Evolutionary conservation across 2,888 invertebrate genomes (phyloP), one percentile per base, ranked within the genome.

Genomic region (Eristalis tenax): DNA sequence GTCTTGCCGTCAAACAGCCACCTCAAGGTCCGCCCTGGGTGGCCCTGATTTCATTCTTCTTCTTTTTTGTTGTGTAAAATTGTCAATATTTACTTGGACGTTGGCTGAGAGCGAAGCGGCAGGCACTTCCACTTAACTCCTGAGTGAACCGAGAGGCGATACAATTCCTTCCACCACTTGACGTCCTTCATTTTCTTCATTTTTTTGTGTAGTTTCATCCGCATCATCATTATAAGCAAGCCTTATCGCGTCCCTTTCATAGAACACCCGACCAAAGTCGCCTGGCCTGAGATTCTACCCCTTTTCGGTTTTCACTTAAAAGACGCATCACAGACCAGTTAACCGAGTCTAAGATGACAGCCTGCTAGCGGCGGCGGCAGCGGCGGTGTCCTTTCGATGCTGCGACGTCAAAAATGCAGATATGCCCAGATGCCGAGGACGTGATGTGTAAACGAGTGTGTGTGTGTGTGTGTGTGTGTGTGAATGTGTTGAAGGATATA

Each of bases 211-310:
- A 61, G 80, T 63, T 61, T 80, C 66, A 56, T 75, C 68, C 69
- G 68, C 83, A 68, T 83, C 79, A 69, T 87, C 79, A 74, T 87
- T 87, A 83, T 83, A 71, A 83, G 87, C 23, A 76, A 68, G 71
- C 83, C 83, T 83, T 80, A 87, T 87, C 83, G 57, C 66, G 83
- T 83, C 75, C 70, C 75, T 87, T 87, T 61, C 76, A 76, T 73
- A 71, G 32, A 75, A 76, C 79, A 78, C 74, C 57, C 68, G 18
- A 38, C 22, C 18, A n/a, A 35, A 26, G 32, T 18, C 32, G 32
- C 32, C 32, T 32, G 56, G 38, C 26, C 26, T 26, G 11, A 1
- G 10, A 11, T 64, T 26, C 13, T 71, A 83, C 79, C 83, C 79
- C 64, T 83, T 87, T 83, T 66, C 26, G 57, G 69, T 63, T 70